Evolutionary conservation across 2,113 vertebrate species (phyloP).

Genomic region (Sinocyclocheilus maitianheensis): DNA sequence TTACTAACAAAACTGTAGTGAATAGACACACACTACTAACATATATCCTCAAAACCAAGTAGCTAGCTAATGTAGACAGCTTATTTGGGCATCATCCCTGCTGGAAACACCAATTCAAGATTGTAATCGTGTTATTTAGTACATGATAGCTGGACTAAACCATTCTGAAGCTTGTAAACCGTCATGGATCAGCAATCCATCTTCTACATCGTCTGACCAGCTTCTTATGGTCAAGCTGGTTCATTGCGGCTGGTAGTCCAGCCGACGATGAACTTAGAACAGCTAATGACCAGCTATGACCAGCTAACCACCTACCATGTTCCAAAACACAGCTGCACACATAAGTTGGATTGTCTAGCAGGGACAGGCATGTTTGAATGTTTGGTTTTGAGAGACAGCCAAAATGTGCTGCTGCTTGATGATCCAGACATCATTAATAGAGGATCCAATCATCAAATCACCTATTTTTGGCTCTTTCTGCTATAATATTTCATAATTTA

Average conservation of each 20-base stretch:
- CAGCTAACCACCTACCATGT: neutral
- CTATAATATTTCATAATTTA: neutral
- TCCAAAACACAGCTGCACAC: neutral
- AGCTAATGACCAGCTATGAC: neutral
- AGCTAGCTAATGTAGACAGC: neutral
- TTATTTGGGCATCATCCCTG: neutral
- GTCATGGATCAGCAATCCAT: neutral
- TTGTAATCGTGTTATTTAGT: neutral
- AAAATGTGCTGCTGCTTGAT: neutral
- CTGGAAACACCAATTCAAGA: neutral
- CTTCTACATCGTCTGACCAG: neutral
- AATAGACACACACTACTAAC: conserved; percentile 14
- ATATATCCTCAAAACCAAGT: conserved; percentile 9
- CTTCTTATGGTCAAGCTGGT: neutral
- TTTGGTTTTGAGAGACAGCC: neutral
- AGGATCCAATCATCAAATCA: neutral
- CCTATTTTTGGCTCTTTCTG: neutral
- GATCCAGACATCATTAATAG: neutral
- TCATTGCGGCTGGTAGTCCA: neutral
- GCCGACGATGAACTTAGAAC: neutral
- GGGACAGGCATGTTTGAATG: neutral
- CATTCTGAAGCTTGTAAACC: neutral
- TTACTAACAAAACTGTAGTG: conserved; percentile 4
- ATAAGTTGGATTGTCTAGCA: neutral
- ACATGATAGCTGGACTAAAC: neutral